These are phyloP conservation scores for Hemicentrotus pulcherrimus DNA, from an alignment of 35 echinoderm and acorn worm genomes.

Conservation along the genomic window DNA sequence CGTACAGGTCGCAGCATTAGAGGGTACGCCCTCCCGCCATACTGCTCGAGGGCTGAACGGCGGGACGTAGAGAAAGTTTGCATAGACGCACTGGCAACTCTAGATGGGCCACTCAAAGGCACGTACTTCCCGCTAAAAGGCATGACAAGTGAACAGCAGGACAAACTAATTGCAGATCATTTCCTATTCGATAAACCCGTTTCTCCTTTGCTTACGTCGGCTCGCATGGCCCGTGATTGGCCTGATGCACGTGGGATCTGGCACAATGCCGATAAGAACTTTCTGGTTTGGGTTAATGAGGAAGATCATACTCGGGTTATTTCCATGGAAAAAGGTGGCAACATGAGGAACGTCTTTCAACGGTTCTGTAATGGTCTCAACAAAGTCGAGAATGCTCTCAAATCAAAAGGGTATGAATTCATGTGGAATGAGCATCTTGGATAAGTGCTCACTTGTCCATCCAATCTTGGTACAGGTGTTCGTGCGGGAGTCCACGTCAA, in stretches of 20 bases:
- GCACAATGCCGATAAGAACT: slow-evolving; percentile 95
- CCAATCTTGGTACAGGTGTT: slow-evolving; percentile 96
- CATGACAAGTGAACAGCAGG: slow-evolving; percentile 94
- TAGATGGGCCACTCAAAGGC: slow-evolving; percentile 87
- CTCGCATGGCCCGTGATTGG: slow-evolving; percentile 97
- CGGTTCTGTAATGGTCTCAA: slow-evolving; percentile 96
- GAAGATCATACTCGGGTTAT: slow-evolving; percentile 98
- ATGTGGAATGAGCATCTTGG: slow-evolving; percentile 99
- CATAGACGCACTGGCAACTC: slow-evolving; percentile 63
- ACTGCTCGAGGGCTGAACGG: slow-evolving; percentile 82
- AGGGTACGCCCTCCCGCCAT: slow-evolving; percentile 80
- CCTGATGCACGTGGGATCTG: slow-evolving; percentile 94
- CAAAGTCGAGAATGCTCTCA: slow-evolving; percentile 74
- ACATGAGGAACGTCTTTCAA: slow-evolving; percentile 82
- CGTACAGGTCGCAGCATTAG: slow-evolving; percentile 84
- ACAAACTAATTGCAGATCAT: slow-evolving; percentile 88
- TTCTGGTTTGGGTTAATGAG: slow-evolving; percentile 97
- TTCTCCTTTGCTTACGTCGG: slow-evolving; percentile 77
- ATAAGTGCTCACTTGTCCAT: slow-evolving; percentile 92
- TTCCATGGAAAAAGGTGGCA: slow-evolving; percentile 92
- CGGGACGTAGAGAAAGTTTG: slow-evolving; percentile 85
- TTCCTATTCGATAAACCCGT: slow-evolving; percentile 98
- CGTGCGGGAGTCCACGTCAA: slow-evolving; percentile 95
- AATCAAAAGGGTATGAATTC: slow-evolving; percentile 80
- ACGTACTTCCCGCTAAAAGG: slow-evolving; percentile 84